Base-by-base conservation (phyloP, 30 jellyfish, hydroid and myxozoan genomes). In the Aurelia aurita complex sp. Pacific region DNA sequence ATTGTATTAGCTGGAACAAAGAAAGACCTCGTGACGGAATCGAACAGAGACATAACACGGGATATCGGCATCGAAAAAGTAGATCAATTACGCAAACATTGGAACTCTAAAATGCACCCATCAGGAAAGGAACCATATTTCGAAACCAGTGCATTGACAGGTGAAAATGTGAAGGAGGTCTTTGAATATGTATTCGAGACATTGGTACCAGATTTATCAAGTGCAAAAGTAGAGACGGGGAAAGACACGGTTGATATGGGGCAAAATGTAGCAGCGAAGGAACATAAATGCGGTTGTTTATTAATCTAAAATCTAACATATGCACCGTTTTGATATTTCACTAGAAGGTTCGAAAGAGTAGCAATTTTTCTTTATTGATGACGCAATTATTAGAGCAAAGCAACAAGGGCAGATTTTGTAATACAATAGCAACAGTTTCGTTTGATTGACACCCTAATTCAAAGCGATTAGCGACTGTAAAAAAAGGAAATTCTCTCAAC, bases 1-100 rank as follows among this genome's bases (percentile, higher is more conserved):
- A 93, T 87, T 77, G 92, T 87, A 61, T 66, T 93, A 29, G 97
- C 92, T 60, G 98, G 98, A 52, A 93, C 97, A 4, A 93, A 93
- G 74, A 72, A 70, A 69, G 98, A 93, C 69, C 89, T 93, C n/a
- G 76, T 93, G 0, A 77, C 79, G 10, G 78, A 67, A 1, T 52
- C 84, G 54, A 64, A 70, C 63, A 68, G 97, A 43, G 88, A 81
- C 29, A 91, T 92, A 19, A 73, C 95, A 0, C 79, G 35, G 12
- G 97, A 87, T 40, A 90, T 50, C 65, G 96, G 87, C 19, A 55
- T 77, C 16, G 85, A 53, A n/a, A 88, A 87, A 89, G 91, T 87
- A 17, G 60, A 67, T 14, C 91, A 93, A 60, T 79, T 83, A 13
- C 53, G 73, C 40, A 83, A 82, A n/a, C 40, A 77, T 14, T 93